These are phyloP conservation scores for Apodemus speciosus DNA, from an alignment of 2,113 vertebrate species.

Conservation along the genomic window DNA sequence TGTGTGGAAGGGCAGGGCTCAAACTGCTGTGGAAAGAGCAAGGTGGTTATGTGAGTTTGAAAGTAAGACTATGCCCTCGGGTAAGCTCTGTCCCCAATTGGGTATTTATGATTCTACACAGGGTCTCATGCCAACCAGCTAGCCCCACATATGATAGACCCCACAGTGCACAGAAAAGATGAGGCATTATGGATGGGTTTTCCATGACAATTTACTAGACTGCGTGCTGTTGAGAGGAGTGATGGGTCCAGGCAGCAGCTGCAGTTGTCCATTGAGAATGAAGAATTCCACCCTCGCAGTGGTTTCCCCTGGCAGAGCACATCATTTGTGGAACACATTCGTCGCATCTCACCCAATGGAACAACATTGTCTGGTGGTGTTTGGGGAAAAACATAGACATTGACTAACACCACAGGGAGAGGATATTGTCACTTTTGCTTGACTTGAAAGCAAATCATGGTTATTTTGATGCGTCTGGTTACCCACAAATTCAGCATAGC, in stretches of 20 bases:
- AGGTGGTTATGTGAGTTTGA: neutral
- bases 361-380: constrained; percentile 33
- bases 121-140: neutral
- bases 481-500: constrained; percentile 40
- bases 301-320: neutral
- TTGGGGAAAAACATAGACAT: constrained; percentile 50
- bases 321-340: constrained; percentile 25
- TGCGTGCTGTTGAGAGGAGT: neutral
- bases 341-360: constrained; percentile 29
- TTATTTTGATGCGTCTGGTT: constrained; percentile 63
- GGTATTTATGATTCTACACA: neutral
- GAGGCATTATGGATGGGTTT: neutral
- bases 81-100: neutral
- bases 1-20: neutral
- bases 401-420: constrained; percentile 62
- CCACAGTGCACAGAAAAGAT: neutral
- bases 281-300: neutral
- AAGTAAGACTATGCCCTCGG: neutral
- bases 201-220: neutral
- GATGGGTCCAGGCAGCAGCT: neutral
- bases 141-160: neutral
- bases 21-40: neutral
- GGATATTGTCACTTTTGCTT: constrained; percentile 55
- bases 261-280: constrained; percentile 4
- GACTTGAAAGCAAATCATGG: constrained; percentile 54